phyloP scores from a whole-genome alignment of 2,888 invertebrate species.

The Neoascia interrupta region DNA sequence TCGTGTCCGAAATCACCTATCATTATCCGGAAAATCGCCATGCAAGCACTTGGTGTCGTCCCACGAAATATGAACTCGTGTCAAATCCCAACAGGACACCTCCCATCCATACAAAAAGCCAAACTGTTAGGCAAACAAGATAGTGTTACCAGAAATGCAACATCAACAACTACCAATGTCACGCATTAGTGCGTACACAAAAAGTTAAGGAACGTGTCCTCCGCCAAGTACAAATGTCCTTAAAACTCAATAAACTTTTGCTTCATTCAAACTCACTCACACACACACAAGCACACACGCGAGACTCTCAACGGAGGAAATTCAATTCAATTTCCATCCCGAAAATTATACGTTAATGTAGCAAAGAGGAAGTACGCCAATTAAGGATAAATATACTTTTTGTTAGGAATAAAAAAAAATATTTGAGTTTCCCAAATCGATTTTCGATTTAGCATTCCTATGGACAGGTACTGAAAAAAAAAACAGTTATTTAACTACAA shows the following conservation, averaged over 20 bases:
- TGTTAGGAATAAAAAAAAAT: slow-evolving; percentile 31
- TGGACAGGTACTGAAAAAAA: slow-evolving; percentile 5
- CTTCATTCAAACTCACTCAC: not conserved
- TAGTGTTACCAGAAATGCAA: too few relatives aligned
- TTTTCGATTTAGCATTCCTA: slow-evolving; percentile 39
- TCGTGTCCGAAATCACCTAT: slow-evolving; percentile 38
- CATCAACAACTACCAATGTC: too few relatives aligned
- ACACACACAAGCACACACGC: too few relatives aligned
- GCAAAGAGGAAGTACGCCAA: slow-evolving; percentile 43
- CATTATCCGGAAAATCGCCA: slow-evolving; percentile 32
- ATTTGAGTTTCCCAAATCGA: slow-evolving; percentile 43
- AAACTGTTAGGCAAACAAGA: too few relatives aligned
- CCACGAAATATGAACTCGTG: too few relatives aligned
- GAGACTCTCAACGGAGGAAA: too few relatives aligned
- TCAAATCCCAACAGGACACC: too few relatives aligned
- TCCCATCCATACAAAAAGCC: too few relatives aligned
- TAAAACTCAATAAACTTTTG: slow-evolving; percentile 31
- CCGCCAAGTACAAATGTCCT: slow-evolving; percentile 24
- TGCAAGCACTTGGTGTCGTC: slow-evolving; percentile 7
- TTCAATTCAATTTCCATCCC: too few relatives aligned
- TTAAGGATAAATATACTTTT: slow-evolving; percentile 25
- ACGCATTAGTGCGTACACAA: too few relatives aligned
- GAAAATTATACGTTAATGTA: slow-evolving; percentile 10
- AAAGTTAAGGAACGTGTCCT: too few relatives aligned
- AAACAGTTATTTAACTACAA: not conserved